These are phyloP conservation scores for Lasiurus borealis DNA, from an alignment of 2,113 vertebrate species.

Conservation along the genomic window DNA sequence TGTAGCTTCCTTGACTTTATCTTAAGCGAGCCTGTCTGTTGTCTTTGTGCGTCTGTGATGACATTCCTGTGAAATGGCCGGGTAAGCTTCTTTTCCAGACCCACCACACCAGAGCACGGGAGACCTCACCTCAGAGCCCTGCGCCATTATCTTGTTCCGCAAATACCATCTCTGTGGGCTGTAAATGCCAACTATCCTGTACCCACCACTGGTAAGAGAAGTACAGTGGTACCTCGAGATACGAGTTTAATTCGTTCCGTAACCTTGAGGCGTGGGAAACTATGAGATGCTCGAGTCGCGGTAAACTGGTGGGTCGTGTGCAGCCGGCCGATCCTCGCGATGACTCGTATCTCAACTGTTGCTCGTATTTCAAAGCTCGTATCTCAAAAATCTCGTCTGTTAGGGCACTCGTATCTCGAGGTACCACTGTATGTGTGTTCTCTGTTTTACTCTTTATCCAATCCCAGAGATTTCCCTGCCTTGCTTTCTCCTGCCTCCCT, in stretches of 20 bases:
- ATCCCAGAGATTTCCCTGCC: background rate
- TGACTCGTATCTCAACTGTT: no score
- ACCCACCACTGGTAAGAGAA: background rate
- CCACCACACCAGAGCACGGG: background rate
- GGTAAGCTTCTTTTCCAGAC: background rate
- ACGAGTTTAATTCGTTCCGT: no score
- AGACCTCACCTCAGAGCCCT: background rate
- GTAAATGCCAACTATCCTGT: background rate
- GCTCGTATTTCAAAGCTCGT: no score
- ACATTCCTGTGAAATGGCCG: background rate
- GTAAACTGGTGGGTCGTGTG: no score
- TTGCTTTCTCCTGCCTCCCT: no score
- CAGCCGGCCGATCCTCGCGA: no score
- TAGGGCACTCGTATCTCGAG: no score
- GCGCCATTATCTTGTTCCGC: background rate
- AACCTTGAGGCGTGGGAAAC: no score
- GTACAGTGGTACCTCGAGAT: no score
- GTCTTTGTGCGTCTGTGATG: background rate
- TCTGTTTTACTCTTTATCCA: background rate
- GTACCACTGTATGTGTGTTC: background rate
- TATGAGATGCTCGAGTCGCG: no score
- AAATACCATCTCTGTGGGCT: background rate
- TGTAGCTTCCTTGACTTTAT: background rate
- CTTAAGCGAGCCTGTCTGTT: background rate
- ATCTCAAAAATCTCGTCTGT: no score